Conservation (phyloP, 2,888 invertebrate genomes). For the Abrostola tripartita region DNA sequence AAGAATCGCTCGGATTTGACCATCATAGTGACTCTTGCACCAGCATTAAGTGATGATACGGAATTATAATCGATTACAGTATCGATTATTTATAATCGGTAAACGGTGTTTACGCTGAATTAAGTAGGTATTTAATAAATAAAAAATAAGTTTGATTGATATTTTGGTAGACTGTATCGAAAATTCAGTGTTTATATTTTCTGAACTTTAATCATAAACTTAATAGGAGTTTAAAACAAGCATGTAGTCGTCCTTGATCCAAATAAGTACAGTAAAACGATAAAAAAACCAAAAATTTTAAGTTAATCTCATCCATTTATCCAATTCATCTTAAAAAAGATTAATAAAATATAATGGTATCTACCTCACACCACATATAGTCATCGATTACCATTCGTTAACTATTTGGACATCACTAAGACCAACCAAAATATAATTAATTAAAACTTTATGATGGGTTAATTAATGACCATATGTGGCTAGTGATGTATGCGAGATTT, state of each 20-base stretch:
- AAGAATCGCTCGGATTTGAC: constrained; percentile 11
- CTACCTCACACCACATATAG: not conserved
- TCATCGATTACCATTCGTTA: constrained; percentile 9
- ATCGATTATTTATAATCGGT: not conserved
- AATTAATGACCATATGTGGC: constrained; percentile 19
- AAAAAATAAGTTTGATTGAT: too few species aligned
- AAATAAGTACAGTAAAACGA: not conserved
- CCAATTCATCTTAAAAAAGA: constrained; percentile 1
- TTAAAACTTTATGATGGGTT: constrained; percentile 13
- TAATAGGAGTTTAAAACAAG: too few species aligned
- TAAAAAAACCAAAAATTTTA: not conserved
- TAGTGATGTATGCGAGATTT: constrained; percentile 7
- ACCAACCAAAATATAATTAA: constrained; percentile 20
- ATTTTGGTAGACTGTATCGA: too few species aligned
- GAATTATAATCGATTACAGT: not conserved
- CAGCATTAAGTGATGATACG: constrained; percentile 12
- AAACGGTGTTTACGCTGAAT: not conserved
- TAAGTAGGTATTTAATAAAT: too few species aligned
- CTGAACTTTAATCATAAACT: too few species aligned
- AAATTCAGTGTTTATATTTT: too few species aligned
- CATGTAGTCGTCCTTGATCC: not conserved
- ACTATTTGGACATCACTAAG: constrained; percentile 26
- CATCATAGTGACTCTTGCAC: constrained; percentile 14
- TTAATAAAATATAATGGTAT: not conserved
- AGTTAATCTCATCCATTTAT: not conserved